Evolutionary conservation across 2,113 vertebrate genomes (phyloP).

Genomic region (Sclerurus mexicanus): DNA sequence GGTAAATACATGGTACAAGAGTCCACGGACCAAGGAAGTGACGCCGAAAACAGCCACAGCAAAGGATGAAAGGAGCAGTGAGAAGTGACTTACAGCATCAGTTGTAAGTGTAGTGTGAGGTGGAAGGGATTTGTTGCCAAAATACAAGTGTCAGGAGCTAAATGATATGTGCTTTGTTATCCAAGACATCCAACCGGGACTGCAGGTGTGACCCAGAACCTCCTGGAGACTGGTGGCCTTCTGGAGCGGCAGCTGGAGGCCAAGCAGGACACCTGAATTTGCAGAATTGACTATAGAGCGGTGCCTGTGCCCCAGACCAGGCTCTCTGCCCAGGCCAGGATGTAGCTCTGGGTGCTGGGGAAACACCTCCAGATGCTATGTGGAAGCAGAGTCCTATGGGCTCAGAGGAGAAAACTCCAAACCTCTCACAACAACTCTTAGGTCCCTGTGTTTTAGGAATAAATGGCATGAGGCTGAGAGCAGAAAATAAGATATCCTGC

Average conservation of each 20-base stretch:
- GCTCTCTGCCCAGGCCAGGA: background rate
- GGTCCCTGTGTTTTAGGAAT: background rate
- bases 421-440: background rate
- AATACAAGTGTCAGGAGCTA: background rate
- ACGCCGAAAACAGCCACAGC: background rate
- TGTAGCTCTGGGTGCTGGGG: background rate
- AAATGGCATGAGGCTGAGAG: background rate
- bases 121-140: background rate
- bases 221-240: background rate
- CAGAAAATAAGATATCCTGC: background rate
- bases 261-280: background rate
- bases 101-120: rapidly evolving
- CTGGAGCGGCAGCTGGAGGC: background rate
- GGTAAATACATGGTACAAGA: background rate
- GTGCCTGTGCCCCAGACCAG: background rate
- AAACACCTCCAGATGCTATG: background rate
- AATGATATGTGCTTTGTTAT: background rate
- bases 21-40: background rate
- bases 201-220: background rate
- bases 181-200: background rate
- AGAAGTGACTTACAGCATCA: background rate
- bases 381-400: background rate
- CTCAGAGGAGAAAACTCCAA: background rate
- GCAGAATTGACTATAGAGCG: background rate
- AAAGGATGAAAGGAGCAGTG: conserved; percentile 3